Conservation (phyloP, 2,797 vertebrate species). For the Myotis planiceps region DNA sequence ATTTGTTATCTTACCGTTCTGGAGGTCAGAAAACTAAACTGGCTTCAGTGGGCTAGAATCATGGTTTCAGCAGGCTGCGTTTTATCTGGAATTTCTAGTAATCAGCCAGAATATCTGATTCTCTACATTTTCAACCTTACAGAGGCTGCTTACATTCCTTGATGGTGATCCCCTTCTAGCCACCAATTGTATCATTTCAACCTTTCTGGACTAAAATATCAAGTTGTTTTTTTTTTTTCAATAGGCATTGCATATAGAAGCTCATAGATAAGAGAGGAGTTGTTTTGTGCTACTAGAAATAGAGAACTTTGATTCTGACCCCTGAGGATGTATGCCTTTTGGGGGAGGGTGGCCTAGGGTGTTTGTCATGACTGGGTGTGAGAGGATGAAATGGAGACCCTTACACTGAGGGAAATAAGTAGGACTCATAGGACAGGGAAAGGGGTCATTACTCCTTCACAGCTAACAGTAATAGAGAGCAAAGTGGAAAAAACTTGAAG, state of each 20-base stretch:
- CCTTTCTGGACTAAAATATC: neutral
- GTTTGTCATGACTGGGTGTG: neutral
- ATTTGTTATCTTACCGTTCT: neutral
- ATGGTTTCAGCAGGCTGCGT: neutral
- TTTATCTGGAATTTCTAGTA: neutral
- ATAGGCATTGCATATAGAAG: neutral
- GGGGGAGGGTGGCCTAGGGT: too few relatives aligned
- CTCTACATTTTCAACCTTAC: neutral
- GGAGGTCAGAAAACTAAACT: neutral
- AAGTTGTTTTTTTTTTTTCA: too few relatives aligned
- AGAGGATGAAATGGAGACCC: neutral
- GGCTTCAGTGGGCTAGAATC: neutral
- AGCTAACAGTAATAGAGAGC: neutral
- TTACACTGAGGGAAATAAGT: neutral
- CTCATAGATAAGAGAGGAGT: neutral
- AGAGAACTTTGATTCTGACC: neutral
- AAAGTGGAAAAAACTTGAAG: too few relatives aligned
- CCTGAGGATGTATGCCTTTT: neutral
- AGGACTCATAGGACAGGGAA: rapidly evolving
- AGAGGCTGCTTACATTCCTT: neutral
- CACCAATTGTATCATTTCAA: neutral
- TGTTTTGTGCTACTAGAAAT: neutral
- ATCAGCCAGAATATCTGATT: neutral
- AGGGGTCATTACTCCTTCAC: neutral
- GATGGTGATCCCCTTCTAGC: neutral